Conservation (phyloP, 1,140 invertebrate species). For the Pseudachorutes palmiensis region DNA sequence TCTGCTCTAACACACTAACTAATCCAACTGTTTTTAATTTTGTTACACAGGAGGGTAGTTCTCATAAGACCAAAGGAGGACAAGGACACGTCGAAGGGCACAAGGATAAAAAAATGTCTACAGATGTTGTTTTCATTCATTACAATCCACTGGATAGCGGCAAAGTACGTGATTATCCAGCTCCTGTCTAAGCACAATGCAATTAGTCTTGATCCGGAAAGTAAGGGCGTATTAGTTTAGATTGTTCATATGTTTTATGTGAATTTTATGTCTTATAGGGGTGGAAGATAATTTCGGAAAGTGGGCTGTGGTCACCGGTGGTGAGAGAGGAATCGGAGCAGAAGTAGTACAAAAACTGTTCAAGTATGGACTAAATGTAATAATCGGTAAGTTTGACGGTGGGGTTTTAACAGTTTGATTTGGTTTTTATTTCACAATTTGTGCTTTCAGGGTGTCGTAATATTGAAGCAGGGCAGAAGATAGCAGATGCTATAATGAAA, state of each 20-base stretch:
- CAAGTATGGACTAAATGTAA: slow-evolving; percentile 68
- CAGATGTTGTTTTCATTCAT: not conserved
- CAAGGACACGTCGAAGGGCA: no score
- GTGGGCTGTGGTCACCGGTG: slow-evolving; percentile 73
- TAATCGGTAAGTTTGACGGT: slow-evolving; percentile 60
- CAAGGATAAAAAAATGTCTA: no score
- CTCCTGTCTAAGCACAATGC: not conserved
- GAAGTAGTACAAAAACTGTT: slow-evolving; percentile 68
- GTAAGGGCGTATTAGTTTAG: not conserved
- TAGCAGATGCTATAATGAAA: no score
- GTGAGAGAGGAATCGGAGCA: slow-evolving; percentile 74
- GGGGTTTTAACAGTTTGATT: no score
- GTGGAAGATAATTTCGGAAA: not conserved
- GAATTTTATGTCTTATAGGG: not conserved
- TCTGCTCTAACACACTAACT: no score
- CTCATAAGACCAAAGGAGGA: no score
- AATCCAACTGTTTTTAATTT: no score
- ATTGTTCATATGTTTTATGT: not conserved
- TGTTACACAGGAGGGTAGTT: no score
- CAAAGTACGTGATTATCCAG: not conserved
- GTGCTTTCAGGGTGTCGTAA: not conserved
- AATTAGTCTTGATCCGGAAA: slow-evolving; percentile 1
- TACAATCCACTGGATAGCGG: not conserved
- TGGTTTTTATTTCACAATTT: not conserved
- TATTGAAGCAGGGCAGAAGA: no score